Percentiles rank a stretch among this genome's conserved stretches.
Evolutionary conservation across 2,888 invertebrate species (phyloP).

Genomic region (Perizoma flavofasciatum): DNA sequence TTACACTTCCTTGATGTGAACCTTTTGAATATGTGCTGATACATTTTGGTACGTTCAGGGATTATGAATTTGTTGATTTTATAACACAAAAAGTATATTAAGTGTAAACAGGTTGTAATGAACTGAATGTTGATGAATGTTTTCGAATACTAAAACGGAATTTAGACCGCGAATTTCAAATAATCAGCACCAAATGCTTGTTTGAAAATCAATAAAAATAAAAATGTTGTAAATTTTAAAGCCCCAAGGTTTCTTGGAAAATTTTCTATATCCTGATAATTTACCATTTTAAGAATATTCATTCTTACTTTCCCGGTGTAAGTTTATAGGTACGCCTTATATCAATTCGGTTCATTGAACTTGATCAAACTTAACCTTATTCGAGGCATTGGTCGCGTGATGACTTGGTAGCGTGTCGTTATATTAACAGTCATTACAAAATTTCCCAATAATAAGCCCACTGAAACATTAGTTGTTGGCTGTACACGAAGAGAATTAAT

Average conservation of each 20-base stretch:
- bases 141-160: no score
- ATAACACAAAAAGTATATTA: neutral
- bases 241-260: no score
- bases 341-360: constrained; percentile 56
- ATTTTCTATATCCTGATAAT: no score
- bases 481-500: constrained; percentile 79
- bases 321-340: constrained; percentile 33
- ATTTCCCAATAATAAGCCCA: constrained; percentile 77
- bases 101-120: no score
- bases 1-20: constrained; percentile 1
- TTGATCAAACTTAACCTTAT: constrained; percentile 53
- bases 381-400: constrained; percentile 65
- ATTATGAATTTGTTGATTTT: neutral
- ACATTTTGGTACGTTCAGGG: neutral
- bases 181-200: no score
- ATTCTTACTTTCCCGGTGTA: neutral
- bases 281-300: no score
- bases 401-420: constrained; percentile 65
- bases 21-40: neutral
- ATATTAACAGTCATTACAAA: constrained; percentile 79
- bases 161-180: no score
- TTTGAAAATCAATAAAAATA: no score
- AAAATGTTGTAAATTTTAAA: no score
- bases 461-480: constrained; percentile 72
- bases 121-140: no score